These are phyloP conservation scores for Lophochroa leadbeateri DNA, from an alignment of 2,113 vertebrate species.

Conservation along the genomic window DNA sequence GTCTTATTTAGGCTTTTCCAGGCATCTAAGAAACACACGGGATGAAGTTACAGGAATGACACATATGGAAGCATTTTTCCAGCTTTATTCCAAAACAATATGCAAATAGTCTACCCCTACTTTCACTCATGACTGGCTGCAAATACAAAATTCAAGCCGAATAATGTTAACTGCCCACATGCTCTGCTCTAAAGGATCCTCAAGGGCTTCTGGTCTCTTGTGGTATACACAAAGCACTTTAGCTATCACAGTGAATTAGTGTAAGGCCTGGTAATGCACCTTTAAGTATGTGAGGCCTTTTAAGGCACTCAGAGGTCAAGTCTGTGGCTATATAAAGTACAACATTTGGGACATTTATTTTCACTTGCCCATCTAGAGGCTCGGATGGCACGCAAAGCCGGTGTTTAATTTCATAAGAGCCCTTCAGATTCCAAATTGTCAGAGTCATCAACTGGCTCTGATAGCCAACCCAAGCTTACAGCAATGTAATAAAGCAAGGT, in stretches of 20 bases:
- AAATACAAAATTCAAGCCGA: constrained; percentile 84
- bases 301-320: constrained; percentile 83
- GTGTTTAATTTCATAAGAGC: constrained; percentile 68
- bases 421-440: constrained; percentile 64
- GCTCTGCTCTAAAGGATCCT: constrained; percentile 73
- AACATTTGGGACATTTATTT: constrained; percentile 78
- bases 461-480: constrained; percentile 51
- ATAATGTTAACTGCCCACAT: constrained; percentile 83
- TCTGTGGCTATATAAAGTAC: constrained; percentile 79
- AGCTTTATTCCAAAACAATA: constrained; percentile 70
- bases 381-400: constrained; percentile 62
- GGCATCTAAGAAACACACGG: constrained; percentile 49
- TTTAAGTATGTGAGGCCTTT: constrained; percentile 88
- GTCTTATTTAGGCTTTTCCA: constrained; percentile 32
- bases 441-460: constrained; percentile 36
- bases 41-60: constrained; percentile 56
- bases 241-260: constrained; percentile 92
- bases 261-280: constrained; percentile 88
- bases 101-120: constrained; percentile 75
- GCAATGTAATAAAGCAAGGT: constrained; percentile 46
- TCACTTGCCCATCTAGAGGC: constrained; percentile 71
- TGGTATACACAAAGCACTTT: constrained; percentile 87
- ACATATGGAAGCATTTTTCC: constrained; percentile 69
- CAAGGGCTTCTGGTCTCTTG: constrained; percentile 78
- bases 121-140: constrained; percentile 72